phyloP scores from a whole-genome alignment of 1,140 invertebrate genomes.

The Orchesella cincta region DNA sequence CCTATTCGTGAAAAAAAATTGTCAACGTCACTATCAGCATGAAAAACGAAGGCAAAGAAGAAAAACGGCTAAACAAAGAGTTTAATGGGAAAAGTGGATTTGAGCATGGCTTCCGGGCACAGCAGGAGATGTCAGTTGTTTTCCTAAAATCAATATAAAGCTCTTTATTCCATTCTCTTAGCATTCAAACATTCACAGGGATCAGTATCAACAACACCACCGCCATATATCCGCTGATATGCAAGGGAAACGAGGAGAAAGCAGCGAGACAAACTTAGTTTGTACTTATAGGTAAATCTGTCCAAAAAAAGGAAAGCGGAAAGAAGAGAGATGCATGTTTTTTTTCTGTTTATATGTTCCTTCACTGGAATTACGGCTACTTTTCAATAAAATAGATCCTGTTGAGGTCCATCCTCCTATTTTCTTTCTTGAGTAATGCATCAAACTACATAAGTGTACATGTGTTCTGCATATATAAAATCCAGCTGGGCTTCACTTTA shows the following conservation, averaged over 20 bases:
- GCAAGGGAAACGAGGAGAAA: neutral
- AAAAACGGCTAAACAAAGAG: constrained; percentile 48
- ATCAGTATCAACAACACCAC: neutral
- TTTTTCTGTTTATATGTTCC: neutral
- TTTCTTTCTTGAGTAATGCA: constrained; percentile 10
- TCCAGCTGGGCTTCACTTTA: constrained; percentile 20
- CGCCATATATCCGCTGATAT: neutral
- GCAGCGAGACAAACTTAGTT: neutral
- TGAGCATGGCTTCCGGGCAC: constrained; percentile 51
- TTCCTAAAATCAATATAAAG: constrained; percentile 22
- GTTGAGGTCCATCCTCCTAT: neutral
- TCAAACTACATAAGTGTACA: constrained; percentile 7
- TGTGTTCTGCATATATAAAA: constrained; percentile 13
- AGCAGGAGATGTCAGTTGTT: constrained; percentile 47
- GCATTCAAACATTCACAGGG: constrained; percentile 10
- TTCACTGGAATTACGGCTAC: neutral
- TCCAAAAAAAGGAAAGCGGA: neutral
- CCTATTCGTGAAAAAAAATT: neutral
- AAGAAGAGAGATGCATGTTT: neutral
- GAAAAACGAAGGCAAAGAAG: constrained; percentile 36
- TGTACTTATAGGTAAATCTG: too few species aligned
- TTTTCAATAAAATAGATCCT: constrained; percentile 17
- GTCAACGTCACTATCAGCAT: constrained; percentile 13
- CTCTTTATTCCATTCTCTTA: constrained; percentile 9
- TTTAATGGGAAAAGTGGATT: constrained; percentile 52